Percentiles rank a stretch among this genome's conserved stretches.
Evolutionary conservation across 2,113 vertebrate genomes (phyloP).

Genomic region (Gila orcuttii): DNA sequence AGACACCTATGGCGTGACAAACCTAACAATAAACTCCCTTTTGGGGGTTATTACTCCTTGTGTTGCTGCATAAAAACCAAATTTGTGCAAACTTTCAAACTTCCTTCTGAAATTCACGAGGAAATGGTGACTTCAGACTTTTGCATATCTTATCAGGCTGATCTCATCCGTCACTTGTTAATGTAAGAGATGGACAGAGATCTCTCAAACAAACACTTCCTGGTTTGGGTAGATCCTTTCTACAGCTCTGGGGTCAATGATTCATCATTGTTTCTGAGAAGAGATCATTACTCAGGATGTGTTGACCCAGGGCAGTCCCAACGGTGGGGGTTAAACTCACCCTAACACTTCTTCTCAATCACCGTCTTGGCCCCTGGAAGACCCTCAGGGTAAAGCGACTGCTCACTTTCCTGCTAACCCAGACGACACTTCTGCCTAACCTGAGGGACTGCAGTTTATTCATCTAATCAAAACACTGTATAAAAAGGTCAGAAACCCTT

Average conservation of each 20-base stretch:
- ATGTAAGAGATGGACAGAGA: background rate
- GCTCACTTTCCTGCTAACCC: constrained; percentile 30
- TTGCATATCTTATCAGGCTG: constrained; percentile 6
- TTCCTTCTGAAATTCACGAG: background rate
- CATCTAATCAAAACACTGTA: background rate
- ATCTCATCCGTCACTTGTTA: constrained; percentile 22
- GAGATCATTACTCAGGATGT: constrained; percentile 31
- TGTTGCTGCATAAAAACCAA: background rate
- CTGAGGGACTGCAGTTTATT: background rate
- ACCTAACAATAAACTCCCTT: background rate
- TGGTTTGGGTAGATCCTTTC: constrained; percentile 5
- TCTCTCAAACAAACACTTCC: constrained; percentile 24
- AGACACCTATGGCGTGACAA: background rate
- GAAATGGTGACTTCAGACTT: background rate
- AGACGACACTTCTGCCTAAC: constrained; percentile 12
- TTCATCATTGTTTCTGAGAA: constrained; percentile 34
- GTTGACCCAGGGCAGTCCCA: constrained; percentile 46
- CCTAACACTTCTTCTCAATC: constrained; percentile 32
- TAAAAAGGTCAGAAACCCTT: background rate
- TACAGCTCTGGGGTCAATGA: constrained; percentile 17
- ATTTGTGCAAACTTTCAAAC: background rate
- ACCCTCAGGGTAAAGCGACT: constrained; percentile 13
- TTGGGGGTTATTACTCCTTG: background rate
- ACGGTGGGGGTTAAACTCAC: constrained; percentile 35
- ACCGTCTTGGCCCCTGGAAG: constrained; percentile 15